Base-by-base conservation (phyloP, 2,888 invertebrate species). In the Tipula confusa region DNA sequence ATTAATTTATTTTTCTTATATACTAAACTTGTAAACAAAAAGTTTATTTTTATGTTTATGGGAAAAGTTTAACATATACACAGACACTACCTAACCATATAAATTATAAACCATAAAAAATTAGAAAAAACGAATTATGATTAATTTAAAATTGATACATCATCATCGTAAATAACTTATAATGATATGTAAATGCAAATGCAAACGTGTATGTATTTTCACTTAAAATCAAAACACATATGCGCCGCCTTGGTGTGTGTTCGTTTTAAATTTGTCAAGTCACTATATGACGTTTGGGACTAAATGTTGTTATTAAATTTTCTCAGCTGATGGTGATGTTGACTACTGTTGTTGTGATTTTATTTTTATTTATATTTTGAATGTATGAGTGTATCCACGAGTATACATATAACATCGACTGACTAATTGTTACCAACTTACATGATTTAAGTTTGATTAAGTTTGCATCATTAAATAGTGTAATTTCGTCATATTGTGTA, bases 11-110 rank as follows among this genome's bases (percentile, higher is more conserved):
- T 24, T 24, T 64, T 24, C 43, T 9, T 64, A 64, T 24, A 24
- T 24, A 64, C 18, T 64, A 64, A 64, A 64, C 64, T 64, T 64
- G 64, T 64, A 64, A 64, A 64, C 64, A 64, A 64, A 64, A 64
- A 64, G n/a, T 64, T 64, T 64, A 64, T 64, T 64, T 24, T 24
- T 24, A 64, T 64, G n/a, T 64, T 64, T 24, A 18, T n/a, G n/a
- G 64, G 18, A 64, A 64, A 38, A 64, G 43, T 15, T 3, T 15
- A 43, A 43, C 15, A 15, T 43, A 43, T 9, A 43, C 1, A 38
- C 18, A 64, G 64, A 24, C 43, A 18, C 33, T 9, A 33, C 6
- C 33, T 33, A 33, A n/a, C n/a, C 33, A 33, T 31, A 31, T 31
- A 6, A 15, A 43, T 6, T 48, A 48, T 24, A 24, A 64, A 43